Conservation (phyloP, 2,113 vertebrate genomes). For the Anguilla japonica region DNA sequence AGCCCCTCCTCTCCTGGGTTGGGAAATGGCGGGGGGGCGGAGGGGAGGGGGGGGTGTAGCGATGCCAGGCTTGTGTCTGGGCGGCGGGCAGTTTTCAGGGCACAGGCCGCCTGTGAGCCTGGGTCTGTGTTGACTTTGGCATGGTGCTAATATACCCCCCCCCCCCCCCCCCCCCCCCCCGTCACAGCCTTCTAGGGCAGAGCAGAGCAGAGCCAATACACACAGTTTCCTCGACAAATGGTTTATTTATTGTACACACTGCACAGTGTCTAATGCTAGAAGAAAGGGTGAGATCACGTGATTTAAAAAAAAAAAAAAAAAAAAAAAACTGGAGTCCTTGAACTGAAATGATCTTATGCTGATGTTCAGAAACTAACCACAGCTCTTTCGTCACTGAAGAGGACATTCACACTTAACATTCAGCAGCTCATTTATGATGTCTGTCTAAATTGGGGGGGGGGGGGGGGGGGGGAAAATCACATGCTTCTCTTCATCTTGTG, state of each 20-base stretch:
- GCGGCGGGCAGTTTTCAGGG: background rate
- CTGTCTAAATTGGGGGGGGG: too few species aligned
- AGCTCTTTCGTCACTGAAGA: background rate
- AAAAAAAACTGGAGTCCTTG: background rate
- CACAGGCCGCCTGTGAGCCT: background rate
- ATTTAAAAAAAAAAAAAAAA: background rate
- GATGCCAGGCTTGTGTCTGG: background rate
- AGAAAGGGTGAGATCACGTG: background rate
- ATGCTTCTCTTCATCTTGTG: background rate
- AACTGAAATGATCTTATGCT: background rate
- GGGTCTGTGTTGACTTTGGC: slow-evolving; percentile 4
- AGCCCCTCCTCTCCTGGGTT: too few species aligned
- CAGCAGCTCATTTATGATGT: background rate
- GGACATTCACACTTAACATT: background rate
- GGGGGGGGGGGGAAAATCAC: too few species aligned
- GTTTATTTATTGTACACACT: slow-evolving; percentile 12
- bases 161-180: too few species aligned
- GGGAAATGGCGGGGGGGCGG: background rate
- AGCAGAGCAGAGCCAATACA: background rate
- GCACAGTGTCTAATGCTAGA: background rate
- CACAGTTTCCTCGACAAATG: background rate
- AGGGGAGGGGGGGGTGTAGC: background rate
- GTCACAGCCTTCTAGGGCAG: background rate
- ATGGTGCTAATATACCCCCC: too few species aligned
- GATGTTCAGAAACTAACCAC: background rate